These are phyloP conservation scores for Dinothrombium tinctorium DNA, from an alignment of 1,140 invertebrate species.

Conservation along the genomic window DNA sequence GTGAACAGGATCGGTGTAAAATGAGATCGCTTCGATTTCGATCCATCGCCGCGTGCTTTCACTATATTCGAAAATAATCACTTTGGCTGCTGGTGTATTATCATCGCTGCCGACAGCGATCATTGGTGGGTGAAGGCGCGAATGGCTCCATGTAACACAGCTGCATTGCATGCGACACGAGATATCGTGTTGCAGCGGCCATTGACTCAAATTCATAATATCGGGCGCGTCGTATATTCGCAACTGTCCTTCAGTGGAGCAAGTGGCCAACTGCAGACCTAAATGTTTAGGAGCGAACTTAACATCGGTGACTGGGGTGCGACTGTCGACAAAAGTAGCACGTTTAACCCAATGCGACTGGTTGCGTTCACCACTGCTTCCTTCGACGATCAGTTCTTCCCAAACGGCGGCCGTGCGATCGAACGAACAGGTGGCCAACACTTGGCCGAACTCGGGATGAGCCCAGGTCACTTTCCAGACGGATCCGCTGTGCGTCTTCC, in stretches of 20 bases:
- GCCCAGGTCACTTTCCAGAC: conserved; percentile 99
- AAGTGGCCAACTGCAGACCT: conserved; percentile 49
- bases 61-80: conserved; percentile 66
- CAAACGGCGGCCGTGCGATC: conserved; percentile 87
- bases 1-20: conserved; percentile 70
- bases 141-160: conserved; percentile 79
- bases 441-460: conserved; percentile 51
- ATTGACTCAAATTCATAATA: conserved; percentile 95
- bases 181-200: conserved; percentile 84
- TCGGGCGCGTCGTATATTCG: conserved; percentile 94
- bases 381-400: conserved; percentile 57
- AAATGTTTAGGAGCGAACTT: conserved; percentile 90
- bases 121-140: conserved; percentile 60
- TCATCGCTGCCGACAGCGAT: conserved; percentile 78
- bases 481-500: conserved; percentile 84
- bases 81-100: conserved; percentile 40
- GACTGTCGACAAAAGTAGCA: conserved; percentile 65
- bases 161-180: conserved; percentile 51
- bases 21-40: conserved; percentile 41
- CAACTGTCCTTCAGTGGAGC: conserved; percentile 32
- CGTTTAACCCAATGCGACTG: conserved; percentile 64
- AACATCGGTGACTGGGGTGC: conserved; percentile 45
- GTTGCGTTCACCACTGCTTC: conserved; percentile 16
- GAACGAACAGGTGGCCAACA: conserved; percentile 91
- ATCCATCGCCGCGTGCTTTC: conserved; percentile 50